Conservation (phyloP, 1,140 invertebrate species). For the Chironomus striatipennis region DNA sequence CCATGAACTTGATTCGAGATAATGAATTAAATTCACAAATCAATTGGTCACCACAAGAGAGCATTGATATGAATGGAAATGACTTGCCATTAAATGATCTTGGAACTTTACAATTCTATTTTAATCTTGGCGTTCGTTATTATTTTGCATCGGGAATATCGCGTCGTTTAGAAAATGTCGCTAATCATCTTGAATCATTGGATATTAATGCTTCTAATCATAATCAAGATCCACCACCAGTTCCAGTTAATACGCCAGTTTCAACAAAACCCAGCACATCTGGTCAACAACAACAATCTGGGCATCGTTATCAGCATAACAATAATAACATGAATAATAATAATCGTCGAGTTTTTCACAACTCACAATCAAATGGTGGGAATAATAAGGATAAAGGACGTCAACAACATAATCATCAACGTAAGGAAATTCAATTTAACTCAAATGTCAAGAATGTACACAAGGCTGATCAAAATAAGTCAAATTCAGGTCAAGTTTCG, state of each 20-base stretch:
- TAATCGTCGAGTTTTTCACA: neutral
- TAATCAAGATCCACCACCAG: neutral
- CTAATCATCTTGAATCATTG: neutral
- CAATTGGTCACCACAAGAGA: conserved; percentile 27
- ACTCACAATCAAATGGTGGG: neutral
- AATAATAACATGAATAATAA: neutral
- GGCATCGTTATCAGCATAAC: neutral
- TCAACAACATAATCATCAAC: neutral
- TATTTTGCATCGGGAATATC: conserved; percentile 28
- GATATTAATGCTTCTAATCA: neutral
- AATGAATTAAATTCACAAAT: neutral
- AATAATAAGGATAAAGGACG: neutral
- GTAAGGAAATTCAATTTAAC: conserved; percentile 1
- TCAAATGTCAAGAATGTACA: conserved; percentile 5
- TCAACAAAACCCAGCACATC: neutral
- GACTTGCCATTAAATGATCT: conserved; percentile 53
- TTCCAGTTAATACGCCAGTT: neutral
- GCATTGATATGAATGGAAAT: conserved; percentile 43
- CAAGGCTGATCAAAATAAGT: neutral
- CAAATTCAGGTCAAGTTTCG: neutral
- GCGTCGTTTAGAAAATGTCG: neutral
- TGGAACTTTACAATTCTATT: conserved; percentile 52
- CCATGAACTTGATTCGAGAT: neutral
- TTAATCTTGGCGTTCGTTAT: conserved; percentile 55
- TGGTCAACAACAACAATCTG: neutral